Percentiles rank a stretch among this genome's conserved stretches.
Conservation (phyloP, 2,113 vertebrate species). For the Nyctibius bracteatus region DNA sequence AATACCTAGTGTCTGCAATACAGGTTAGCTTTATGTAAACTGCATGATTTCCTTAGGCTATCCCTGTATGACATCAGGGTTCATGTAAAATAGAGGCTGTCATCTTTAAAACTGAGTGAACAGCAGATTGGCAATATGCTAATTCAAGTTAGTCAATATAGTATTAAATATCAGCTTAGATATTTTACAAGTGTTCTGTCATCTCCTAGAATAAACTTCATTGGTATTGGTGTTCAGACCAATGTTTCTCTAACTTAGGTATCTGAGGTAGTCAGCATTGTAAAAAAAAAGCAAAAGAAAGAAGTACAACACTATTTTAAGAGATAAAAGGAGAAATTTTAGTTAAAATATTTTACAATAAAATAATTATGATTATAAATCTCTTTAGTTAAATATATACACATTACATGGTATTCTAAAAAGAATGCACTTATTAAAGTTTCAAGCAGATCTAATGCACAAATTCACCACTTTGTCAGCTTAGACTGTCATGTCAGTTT, state of each 20-base stretch:
- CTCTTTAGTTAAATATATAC: constrained; percentile 90
- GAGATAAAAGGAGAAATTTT: constrained; percentile 74
- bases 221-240: not conserved
- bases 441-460: constrained; percentile 74
- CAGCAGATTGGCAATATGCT: not conserved
- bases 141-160: not conserved
- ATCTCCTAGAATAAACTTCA: not conserved
- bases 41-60: not conserved
- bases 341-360: constrained; percentile 89
- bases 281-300: constrained; percentile 62
- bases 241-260: not conserved
- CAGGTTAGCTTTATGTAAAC: not conserved
- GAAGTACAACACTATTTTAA: constrained; percentile 68
- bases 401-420: constrained; percentile 81
- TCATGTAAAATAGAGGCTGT: not conserved
- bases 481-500: constrained; percentile 76
- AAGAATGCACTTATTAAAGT: constrained; percentile 72
- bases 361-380: constrained; percentile 89
- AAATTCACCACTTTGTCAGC: constrained; percentile 64
- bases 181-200: not conserved
- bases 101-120: not conserved
- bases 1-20: not conserved
- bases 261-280: constrained; percentile 39
- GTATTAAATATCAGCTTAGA: not conserved
- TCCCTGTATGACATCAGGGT: not conserved